phyloP scores from a whole-genome alignment of 2,888 invertebrate species.

The Ischnus inquisitorius region DNA sequence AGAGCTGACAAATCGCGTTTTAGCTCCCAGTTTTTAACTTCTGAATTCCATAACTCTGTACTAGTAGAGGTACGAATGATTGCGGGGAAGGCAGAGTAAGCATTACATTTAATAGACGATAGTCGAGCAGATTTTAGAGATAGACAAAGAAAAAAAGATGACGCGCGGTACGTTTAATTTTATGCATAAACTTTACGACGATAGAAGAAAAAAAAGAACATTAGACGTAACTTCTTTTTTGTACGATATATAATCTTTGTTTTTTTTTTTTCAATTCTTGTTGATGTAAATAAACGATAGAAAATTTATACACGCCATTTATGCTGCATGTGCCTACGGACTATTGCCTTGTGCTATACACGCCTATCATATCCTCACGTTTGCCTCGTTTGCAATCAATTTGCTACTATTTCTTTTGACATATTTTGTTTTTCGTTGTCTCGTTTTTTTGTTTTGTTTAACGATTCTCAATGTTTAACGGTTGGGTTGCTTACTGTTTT shows the following conservation, averaged over 20 bases:
- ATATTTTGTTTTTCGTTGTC: constrained; percentile 54
- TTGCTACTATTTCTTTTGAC: constrained; percentile 57
- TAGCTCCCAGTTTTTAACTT: constrained; percentile 12
- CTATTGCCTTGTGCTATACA: constrained; percentile 77
- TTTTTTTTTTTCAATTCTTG: constrained; percentile 27
- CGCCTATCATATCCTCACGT: constrained; percentile 62
- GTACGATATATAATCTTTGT: constrained; percentile 74
- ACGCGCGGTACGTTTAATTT: constrained; percentile 65
- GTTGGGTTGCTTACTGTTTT: constrained; percentile 84
- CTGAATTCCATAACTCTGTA: constrained; percentile 7
- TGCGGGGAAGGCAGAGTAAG: background rate
- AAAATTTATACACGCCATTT: constrained; percentile 75
- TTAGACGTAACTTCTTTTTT: constrained; percentile 72
- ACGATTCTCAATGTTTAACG: constrained; percentile 77
- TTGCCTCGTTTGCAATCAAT: constrained; percentile 75
- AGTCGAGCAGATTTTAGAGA: constrained; percentile 58
- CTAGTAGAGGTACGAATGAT: background rate
- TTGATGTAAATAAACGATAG: constrained; percentile 81
- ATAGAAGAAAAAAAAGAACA: constrained; percentile 49
- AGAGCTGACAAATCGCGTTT: constrained; percentile 2
- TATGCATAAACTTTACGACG: constrained; percentile 67
- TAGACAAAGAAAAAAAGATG: constrained; percentile 54
- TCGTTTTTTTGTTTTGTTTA: constrained; percentile 73
- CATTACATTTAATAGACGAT: constrained; percentile 13
- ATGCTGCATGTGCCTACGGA: constrained; percentile 83